A percentile compares a stretch with the other conserved stretches of the same genome.
Conservation (phyloP, 2,797 vertebrate genomes). For the Sarcophilus harrisii region DNA sequence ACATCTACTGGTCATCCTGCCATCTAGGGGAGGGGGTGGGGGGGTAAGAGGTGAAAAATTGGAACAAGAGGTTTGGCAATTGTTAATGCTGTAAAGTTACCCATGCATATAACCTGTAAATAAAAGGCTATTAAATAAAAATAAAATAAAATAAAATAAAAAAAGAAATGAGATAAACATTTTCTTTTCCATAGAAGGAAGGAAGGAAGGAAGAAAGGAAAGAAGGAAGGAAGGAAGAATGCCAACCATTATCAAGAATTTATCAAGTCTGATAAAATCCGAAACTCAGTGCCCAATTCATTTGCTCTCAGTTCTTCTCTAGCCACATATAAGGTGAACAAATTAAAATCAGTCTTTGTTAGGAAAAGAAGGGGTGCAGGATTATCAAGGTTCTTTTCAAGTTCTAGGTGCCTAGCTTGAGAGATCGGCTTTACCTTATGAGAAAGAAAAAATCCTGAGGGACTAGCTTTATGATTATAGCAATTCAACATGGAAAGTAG, state of each 20-base stretch:
- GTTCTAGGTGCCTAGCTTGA: neutral
- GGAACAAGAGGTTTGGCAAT: too few relatives aligned
- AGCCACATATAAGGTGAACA: neutral
- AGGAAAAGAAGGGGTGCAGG: neutral
- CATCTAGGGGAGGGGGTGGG: too few relatives aligned
- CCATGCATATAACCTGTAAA: too few relatives aligned
- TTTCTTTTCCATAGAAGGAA: neutral
- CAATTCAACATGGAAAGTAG: neutral
- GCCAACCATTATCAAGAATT: neutral
- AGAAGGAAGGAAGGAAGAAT: neutral
- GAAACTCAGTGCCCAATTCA: neutral
- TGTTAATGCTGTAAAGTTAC: too few relatives aligned
- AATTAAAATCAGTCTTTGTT: neutral
- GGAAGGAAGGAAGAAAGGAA: too few relatives aligned
- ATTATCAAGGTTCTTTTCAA: neutral
- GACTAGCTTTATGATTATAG: neutral
- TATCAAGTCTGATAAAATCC: neutral
- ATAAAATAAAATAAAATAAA: too few relatives aligned
- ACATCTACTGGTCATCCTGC: too few relatives aligned
- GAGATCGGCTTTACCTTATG: neutral
- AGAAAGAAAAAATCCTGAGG: neutral
- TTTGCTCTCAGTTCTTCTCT: neutral
- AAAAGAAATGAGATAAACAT: neutral
- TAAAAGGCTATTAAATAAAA: too few relatives aligned
- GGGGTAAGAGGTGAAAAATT: too few relatives aligned